Percentiles rank a stretch among this genome's conserved stretches.
phyloP scores from a whole-genome alignment of 2,113 vertebrate species.

The Acrocephalus arundinaceus region DNA sequence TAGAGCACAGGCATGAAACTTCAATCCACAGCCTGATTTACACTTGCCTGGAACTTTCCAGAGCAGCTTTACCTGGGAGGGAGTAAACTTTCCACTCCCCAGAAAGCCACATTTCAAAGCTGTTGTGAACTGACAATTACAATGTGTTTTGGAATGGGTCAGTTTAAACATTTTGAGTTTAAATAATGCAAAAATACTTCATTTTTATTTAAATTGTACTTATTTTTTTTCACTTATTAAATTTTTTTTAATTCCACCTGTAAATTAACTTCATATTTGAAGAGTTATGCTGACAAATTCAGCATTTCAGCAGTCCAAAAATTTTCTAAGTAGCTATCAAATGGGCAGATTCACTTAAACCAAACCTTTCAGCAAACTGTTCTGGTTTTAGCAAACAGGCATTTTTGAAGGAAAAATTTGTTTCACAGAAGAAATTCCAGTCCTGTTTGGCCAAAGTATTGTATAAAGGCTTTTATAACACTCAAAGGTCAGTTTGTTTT shows the following conservation, averaged over 20 bases:
- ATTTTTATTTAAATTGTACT: not conserved
- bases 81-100: not conserved
- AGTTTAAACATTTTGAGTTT: not conserved
- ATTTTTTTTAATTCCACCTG: not conserved
- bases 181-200: not conserved
- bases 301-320: not conserved
- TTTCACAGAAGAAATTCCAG: not conserved
- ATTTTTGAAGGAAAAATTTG: conserved; percentile 46
- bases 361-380: not conserved
- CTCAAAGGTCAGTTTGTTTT: conserved; percentile 34
- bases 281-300: not conserved
- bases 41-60: not conserved
- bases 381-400: not conserved
- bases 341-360: not conserved
- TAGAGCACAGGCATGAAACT: not conserved
- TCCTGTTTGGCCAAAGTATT: not conserved
- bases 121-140: not conserved
- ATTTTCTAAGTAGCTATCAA: not conserved
- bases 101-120: not conserved
- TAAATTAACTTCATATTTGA: not conserved
- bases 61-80: not conserved
- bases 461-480: conserved; percentile 28
- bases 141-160: not conserved
- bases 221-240: not conserved
- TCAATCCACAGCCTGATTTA: accelerated